Conservation (phyloP, 2,113 vertebrate species). For the Montifringilla adamsi region DNA sequence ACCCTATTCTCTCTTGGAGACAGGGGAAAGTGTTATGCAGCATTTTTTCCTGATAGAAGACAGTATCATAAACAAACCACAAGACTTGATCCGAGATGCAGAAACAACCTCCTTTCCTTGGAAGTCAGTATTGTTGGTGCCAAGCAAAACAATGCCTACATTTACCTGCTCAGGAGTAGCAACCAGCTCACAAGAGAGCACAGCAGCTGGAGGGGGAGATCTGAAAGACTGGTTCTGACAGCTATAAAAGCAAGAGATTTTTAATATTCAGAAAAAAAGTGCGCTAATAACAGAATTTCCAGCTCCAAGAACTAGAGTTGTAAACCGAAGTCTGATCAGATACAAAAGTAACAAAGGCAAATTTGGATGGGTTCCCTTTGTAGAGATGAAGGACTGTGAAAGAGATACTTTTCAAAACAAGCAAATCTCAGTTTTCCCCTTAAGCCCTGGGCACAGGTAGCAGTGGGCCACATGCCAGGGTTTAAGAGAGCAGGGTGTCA, state of each 20-base stretch:
- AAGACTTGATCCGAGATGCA: background rate
- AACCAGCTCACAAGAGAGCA: background rate
- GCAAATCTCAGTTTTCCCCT: background rate
- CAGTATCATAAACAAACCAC: background rate
- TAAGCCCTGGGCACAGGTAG: accelerated
- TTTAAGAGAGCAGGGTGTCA: background rate
- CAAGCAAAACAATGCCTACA: background rate
- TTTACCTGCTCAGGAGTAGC: background rate
- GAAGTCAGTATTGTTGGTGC: background rate
- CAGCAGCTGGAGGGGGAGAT: background rate
- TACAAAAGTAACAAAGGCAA: background rate
- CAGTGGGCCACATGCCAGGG: background rate
- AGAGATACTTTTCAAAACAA: background rate
- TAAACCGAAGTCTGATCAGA: background rate
- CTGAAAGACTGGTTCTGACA: conserved; percentile 17
- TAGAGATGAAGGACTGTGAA: background rate
- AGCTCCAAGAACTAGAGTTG: background rate
- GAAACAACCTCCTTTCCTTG: background rate
- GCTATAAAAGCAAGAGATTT: background rate
- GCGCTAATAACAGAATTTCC: conserved; percentile 3
- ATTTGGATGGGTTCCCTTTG: background rate
- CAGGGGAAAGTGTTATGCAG: background rate
- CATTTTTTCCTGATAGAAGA: background rate
- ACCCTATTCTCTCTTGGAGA: background rate
- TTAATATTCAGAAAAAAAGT: conserved; percentile 26